phyloP scores from a whole-genome alignment of 2,797 vertebrate species.

The Gambelia wislizenii region DNA sequence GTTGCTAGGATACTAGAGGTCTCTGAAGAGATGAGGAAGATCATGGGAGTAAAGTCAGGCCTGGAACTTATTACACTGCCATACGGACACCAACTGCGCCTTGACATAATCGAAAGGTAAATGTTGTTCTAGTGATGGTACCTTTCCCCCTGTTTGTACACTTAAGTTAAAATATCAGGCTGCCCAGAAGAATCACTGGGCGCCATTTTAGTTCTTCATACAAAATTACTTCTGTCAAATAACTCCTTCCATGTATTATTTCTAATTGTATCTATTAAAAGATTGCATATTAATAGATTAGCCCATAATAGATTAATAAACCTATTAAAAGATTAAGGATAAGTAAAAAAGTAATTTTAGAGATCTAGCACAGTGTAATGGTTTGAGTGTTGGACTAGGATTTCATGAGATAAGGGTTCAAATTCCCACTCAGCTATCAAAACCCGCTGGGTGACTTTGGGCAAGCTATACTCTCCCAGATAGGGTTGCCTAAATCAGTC shows the following conservation, averaged over 20 bases:
- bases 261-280: not conserved
- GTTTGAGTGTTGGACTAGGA: too few species aligned
- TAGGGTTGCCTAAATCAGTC: too few species aligned
- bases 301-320: not conserved
- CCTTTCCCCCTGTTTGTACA: not conserved
- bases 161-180: not conserved
- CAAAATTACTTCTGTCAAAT: not conserved
- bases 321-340: not conserved
- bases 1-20: constrained; percentile 92
- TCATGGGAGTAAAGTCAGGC: constrained; percentile 93
- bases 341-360: not conserved
- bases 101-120: constrained; percentile 97
- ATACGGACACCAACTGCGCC: constrained; percentile 91
- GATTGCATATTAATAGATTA: not conserved
- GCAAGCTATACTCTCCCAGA: too few species aligned
- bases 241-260: not conserved
- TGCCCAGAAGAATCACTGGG: not conserved
- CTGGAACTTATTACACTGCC: constrained; percentile 95
- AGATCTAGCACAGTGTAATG: too few species aligned
- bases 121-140: constrained; percentile 23
- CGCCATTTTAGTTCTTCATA: not conserved
- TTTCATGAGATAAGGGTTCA: too few species aligned
- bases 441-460: too few species aligned
- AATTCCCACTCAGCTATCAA: too few species aligned
- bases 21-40: constrained; percentile 86